phyloP scores from a whole-genome alignment of 2,113 vertebrate species.

The Noturus placidus region DNA sequence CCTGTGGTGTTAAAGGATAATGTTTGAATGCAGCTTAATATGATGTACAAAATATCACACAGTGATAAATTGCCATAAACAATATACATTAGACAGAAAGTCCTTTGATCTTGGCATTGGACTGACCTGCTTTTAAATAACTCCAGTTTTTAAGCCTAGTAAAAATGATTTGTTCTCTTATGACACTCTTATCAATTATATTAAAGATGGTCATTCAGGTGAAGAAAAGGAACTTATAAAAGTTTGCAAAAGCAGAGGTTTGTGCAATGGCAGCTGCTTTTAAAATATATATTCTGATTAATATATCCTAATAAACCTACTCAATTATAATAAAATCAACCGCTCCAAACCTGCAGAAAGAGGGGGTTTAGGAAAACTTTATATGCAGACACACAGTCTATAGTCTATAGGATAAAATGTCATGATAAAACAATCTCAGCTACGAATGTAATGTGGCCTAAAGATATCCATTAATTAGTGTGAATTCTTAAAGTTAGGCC shows the following conservation, averaged over 20 bases:
- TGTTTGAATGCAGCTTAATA: conserved; percentile 77
- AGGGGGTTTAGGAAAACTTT: conserved; percentile 15
- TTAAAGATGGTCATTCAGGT: conserved; percentile 47
- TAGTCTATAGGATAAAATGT: conserved; percentile 25
- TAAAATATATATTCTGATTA: conserved; percentile 24
- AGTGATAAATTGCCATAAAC: conserved; percentile 84
- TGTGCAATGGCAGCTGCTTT: conserved; percentile 65
- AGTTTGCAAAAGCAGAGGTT: conserved; percentile 60
- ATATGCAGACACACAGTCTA: conserved; percentile 6
- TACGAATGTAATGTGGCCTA: conserved; percentile 17
- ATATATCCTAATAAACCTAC: neutral
- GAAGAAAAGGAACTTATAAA: conserved; percentile 63
- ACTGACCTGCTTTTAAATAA: conserved; percentile 62
- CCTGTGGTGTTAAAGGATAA: conserved; percentile 73
- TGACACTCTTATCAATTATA: conserved; percentile 69
- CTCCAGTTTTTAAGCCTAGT: conserved; percentile 49
- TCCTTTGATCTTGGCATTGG: conserved; percentile 74
- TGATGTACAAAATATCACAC: conserved; percentile 88
- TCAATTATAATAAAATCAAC: neutral
- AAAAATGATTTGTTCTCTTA: conserved; percentile 69
- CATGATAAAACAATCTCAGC: neutral
- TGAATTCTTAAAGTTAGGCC: neutral
- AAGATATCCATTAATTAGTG: conserved; percentile 17
- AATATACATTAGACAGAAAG: conserved; percentile 67
- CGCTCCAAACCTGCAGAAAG: neutral